These are phyloP conservation scores for Agrotis ipsilon DNA, from an alignment of 2,888 invertebrate genomes.

Conservation along the genomic window DNA sequence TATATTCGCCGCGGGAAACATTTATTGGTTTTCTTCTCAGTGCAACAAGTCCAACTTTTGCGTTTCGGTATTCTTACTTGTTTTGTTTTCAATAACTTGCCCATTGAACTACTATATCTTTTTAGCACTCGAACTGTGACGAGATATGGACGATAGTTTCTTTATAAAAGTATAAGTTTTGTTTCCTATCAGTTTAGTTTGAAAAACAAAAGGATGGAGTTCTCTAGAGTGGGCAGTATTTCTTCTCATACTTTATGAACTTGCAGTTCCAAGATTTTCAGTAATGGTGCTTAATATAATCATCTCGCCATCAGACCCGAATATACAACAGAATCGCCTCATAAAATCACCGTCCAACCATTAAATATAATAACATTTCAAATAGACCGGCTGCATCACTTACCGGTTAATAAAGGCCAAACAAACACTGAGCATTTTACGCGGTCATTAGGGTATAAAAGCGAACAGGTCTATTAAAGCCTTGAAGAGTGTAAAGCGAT, in stretches of 20 bases:
- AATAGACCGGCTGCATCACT: slow-evolving; percentile 58
- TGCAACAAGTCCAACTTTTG: slow-evolving; percentile 84
- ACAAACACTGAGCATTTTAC: slow-evolving; percentile 77
- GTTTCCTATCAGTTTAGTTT: slow-evolving; percentile 40
- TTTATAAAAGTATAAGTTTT: slow-evolving; percentile 37
- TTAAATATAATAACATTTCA: slow-evolving; percentile 56
- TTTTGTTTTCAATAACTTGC: slow-evolving; percentile 75
- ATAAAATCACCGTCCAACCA: slow-evolving; percentile 38
- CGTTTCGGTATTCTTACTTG: slow-evolving; percentile 73
- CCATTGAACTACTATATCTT: slow-evolving; percentile 61
- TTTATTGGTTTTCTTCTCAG: slow-evolving; percentile 81
- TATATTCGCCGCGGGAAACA: slow-evolving; percentile 80
- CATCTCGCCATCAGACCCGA: neutral
- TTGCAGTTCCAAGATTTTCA: neutral
- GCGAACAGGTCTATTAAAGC: slow-evolving; percentile 83
- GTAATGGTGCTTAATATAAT: neutral
- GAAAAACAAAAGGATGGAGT: slow-evolving; percentile 14
- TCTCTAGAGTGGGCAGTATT: slow-evolving; percentile 3
- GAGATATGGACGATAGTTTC: slow-evolving; percentile 34
- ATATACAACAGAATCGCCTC: slow-evolving; percentile 25
- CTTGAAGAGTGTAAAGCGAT: slow-evolving; percentile 85
- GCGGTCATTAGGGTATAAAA: slow-evolving; percentile 85
- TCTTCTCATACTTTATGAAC: neutral
- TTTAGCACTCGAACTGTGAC: slow-evolving; percentile 54
- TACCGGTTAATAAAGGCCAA: slow-evolving; percentile 61